These are phyloP conservation scores for Mya arenaria DNA, from an alignment of 1,140 invertebrate genomes.

Conservation along the genomic window DNA sequence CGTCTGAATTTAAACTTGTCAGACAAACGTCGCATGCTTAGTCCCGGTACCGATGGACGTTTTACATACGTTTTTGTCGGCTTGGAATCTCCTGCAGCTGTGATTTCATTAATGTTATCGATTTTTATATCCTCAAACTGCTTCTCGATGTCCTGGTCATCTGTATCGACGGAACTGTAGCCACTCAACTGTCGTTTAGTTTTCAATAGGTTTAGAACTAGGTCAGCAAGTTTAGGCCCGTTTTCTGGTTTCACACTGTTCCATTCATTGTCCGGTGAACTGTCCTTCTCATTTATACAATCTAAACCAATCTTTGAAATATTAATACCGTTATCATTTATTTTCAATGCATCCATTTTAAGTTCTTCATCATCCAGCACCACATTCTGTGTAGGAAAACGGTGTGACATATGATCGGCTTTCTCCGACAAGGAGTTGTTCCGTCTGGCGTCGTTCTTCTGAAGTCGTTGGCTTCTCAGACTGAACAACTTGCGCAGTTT, in stretches of 20 bases:
- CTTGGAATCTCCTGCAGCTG: background rate
- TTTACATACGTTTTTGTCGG: no score
- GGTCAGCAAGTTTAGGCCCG: constrained; percentile 23
- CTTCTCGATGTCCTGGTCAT: constrained; percentile 14
- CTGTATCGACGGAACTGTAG: constrained; percentile 22
- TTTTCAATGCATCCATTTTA: constrained; percentile 1
- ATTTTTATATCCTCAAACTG: constrained; percentile 15
- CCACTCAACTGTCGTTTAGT: constrained; percentile 9
- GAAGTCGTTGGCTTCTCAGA: constrained; percentile 11
- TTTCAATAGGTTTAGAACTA: constrained; percentile 40
- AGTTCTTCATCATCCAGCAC: background rate
- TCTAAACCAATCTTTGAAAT: background rate
- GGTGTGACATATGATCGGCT: background rate
- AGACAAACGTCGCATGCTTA: background rate
- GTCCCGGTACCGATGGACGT: no score
- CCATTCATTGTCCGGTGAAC: background rate
- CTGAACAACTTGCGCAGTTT: constrained; percentile 34
- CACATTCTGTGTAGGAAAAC: background rate
- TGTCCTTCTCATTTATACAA: background rate
- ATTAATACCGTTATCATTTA: constrained; percentile 7
- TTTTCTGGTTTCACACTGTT: background rate
- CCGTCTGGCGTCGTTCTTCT: background rate
- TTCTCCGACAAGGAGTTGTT: background rate
- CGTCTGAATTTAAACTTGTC: background rate
- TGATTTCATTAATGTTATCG: constrained; percentile 11